Evolutionary conservation across 2,888 invertebrate species (phyloP).

Genomic region (Hyalella azteca): DNA sequence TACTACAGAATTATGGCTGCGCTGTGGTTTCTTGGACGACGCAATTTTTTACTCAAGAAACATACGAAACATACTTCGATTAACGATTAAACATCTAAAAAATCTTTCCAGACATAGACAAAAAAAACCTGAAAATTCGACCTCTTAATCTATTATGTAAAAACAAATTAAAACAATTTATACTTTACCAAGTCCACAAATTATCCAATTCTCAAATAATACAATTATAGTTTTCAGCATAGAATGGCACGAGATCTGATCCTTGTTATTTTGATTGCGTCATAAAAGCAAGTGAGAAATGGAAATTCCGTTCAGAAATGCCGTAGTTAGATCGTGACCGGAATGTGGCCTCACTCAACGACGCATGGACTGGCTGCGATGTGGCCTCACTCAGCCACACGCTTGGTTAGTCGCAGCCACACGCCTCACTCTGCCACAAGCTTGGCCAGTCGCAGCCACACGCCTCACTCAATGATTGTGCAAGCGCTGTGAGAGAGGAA

Average conservation of each 20-base stretch:
- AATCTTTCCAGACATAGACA: too few species aligned
- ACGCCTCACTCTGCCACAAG: constrained; percentile 52
- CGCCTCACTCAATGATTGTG: constrained; percentile 52
- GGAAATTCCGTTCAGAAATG: background rate
- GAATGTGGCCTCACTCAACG: background rate
- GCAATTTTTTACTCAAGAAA: too few species aligned
- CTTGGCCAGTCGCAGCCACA: constrained; percentile 55
- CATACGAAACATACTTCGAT: too few species aligned
- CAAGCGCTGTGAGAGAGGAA: too few species aligned
- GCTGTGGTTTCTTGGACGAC: too few species aligned
- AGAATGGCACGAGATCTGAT: background rate
- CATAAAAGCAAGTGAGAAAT: background rate
- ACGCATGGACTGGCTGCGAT: background rate
- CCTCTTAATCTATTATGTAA: too few species aligned
- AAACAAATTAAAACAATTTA: too few species aligned
- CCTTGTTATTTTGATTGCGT: background rate
- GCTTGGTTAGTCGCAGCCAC: constrained; percentile 53
- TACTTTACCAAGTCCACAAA: too few species aligned
- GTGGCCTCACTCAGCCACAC: constrained; percentile 23
- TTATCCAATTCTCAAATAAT: background rate
- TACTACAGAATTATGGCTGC: too few species aligned
- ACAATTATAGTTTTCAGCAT: background rate
- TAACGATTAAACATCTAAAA: too few species aligned
- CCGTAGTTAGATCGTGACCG: background rate
- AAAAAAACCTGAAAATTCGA: too few species aligned